Evolutionary conservation across 2,888 invertebrate genomes (phyloP), one percentile per base, ranked within the genome.

Genomic region (Sceliomorpha sp.): DNA sequence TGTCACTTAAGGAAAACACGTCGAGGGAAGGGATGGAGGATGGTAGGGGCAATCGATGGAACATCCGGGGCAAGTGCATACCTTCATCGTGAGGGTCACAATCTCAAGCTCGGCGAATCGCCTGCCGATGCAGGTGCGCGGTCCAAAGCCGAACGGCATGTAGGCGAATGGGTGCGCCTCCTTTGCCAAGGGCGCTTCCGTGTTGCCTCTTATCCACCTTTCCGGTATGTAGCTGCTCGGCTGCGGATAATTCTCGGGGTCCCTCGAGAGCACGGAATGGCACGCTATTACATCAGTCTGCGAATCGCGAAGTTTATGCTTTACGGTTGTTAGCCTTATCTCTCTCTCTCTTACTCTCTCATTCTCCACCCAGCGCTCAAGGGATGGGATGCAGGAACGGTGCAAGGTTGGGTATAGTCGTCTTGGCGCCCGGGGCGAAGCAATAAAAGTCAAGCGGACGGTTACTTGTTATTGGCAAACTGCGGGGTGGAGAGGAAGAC

Each of bases 21-120:
- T n/a, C n/a, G n/a, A n/a, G n/a, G n/a, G n/a, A n/a, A n/a, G n/a
- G n/a, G n/a, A n/a, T n/a, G n/a, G n/a, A n/a, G n/a, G n/a, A n/a
- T n/a, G n/a, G n/a, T n/a, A n/a, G n/a, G n/a, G n/a, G n/a, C n/a
- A n/a, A n/a, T n/a, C n/a, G n/a, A n/a, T n/a, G n/a, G n/a, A n/a
- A n/a, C n/a, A n/a, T n/a, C n/a, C n/a, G n/a, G n/a, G n/a, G n/a
- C n/a, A n/a, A n/a, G n/a, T n/a, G n/a, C n/a, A n/a, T 70, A 85
- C 85, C 79, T 73, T 90, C 29, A 90, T 87, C 8, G 90, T 48
- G 0, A 91, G 81, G 0, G 89, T 89, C 84, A 92, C 91, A 58
- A 94, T 90, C 85, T 94, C 94, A 70, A 94, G 87, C 76, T 94
- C 93, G 0, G 94, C 94, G 70, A 95, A 91, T 76, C 94, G 89